These are phyloP conservation scores for Tachina lurida DNA, from an alignment of 2,888 invertebrate species.

Conservation along the genomic window DNA sequence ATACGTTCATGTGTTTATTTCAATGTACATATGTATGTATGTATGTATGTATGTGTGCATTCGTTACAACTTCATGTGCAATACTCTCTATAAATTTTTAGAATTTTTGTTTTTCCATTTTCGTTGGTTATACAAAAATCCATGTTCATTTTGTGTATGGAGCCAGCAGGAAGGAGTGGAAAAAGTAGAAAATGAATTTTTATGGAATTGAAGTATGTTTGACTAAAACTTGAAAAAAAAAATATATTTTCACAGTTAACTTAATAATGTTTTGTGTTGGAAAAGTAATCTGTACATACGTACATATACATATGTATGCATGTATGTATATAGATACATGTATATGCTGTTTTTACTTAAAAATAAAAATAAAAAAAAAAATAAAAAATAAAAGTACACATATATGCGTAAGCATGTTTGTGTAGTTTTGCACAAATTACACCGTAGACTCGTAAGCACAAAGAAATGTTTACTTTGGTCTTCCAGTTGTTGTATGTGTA, in stretches of 20 bases:
- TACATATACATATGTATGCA: slow-evolving; percentile 32
- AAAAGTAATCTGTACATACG: slow-evolving; percentile 44
- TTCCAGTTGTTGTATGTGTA: slow-evolving; percentile 36
- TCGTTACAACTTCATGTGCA: slow-evolving; percentile 46
- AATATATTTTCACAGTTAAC: slow-evolving; percentile 72
- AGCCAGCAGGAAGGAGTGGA: neutral
- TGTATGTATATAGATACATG: neutral
- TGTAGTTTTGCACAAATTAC: slow-evolving; percentile 26
- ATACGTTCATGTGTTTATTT: no score
- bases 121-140: slow-evolving; percentile 11
- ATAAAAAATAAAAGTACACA: no score
- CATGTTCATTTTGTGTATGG: neutral
- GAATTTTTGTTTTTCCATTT: slow-evolving; percentile 31
- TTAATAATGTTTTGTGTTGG: slow-evolving; percentile 57
- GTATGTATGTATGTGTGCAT: slow-evolving; percentile 23
- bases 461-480: slow-evolving; percentile 60
- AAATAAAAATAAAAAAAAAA: no score
- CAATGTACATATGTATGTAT: no score
- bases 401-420: neutral
- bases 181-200: slow-evolving; percentile 53
- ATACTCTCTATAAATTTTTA: slow-evolving; percentile 22
- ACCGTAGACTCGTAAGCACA: slow-evolving; percentile 29
- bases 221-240: slow-evolving; percentile 73
- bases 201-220: slow-evolving; percentile 73
- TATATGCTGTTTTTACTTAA: slow-evolving; percentile 40